A percentile compares a stretch with the other conserved stretches of the same genome.
phyloP scores from a whole-genome alignment of 1,140 invertebrate species.

The Sipha flava region DNA sequence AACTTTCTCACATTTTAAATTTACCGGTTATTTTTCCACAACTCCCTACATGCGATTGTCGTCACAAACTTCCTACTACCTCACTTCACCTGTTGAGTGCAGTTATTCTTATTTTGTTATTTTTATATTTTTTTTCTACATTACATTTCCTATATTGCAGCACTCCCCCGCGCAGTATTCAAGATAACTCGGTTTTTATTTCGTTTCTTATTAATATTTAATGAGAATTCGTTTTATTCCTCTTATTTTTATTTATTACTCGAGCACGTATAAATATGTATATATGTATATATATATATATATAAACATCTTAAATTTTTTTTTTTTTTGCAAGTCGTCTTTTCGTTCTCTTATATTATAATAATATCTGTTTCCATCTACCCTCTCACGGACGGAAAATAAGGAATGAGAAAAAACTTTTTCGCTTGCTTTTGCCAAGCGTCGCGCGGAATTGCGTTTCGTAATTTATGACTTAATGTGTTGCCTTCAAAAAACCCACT shows the following conservation, averaged over 20 bases:
- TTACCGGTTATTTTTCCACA: not conserved
- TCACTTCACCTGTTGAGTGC: constrained; percentile 9
- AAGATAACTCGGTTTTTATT: constrained; percentile 5
- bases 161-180: not conserved
- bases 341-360: constrained; percentile 21
- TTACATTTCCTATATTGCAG: not conserved
- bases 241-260: constrained; percentile 13
- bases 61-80: not conserved
- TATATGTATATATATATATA: not conserved
- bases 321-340: not conserved
- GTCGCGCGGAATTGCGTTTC: constrained; percentile 20
- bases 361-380: constrained; percentile 23
- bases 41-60: not conserved
- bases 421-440: constrained; percentile 24
- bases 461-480: constrained; percentile 27
- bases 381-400: not conserved
- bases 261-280: not conserved
- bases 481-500: constrained; percentile 21
- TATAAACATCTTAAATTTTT: not conserved
- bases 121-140: not conserved
- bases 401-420: constrained; percentile 13
- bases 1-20: constrained; percentile 26
- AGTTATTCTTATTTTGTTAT: not conserved
- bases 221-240: constrained; percentile 21
- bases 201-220: constrained; percentile 25